These are phyloP conservation scores for Nycticorax nycticorax DNA, from an alignment of 2,113 vertebrate species.

Conservation along the genomic window DNA sequence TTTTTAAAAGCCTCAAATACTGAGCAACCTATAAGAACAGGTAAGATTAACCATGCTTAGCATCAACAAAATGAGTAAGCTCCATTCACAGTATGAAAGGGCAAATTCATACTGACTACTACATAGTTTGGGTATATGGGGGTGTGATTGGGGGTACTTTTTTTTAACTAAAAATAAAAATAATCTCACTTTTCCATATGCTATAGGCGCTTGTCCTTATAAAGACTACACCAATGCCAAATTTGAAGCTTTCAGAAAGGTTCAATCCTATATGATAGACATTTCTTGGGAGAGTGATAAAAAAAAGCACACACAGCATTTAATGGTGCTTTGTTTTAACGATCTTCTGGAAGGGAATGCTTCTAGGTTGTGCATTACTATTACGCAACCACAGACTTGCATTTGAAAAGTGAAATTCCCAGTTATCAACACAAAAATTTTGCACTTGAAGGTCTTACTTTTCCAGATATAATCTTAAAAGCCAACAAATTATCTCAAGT, in stretches of 20 bases:
- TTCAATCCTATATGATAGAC: rapidly evolving
- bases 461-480: background rate
- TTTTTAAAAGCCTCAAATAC: background rate
- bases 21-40: background rate
- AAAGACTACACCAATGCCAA: background rate
- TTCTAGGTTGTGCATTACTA: rapidly evolving
- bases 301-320: background rate
- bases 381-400: background rate
- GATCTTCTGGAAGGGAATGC: background rate
- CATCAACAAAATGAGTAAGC: background rate
- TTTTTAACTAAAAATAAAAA: background rate
- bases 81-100: background rate
- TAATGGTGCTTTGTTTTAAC: background rate
- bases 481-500: background rate
- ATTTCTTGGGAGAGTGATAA: background rate
- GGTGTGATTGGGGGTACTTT: background rate
- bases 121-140: rapidly evolving
- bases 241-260: background rate
- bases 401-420: background rate
- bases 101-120: background rate
- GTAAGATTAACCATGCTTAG: background rate
- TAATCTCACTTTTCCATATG: background rate
- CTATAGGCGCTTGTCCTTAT: background rate
- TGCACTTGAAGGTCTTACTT: background rate
- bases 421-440: background rate